Evolutionary conservation across 2,797 vertebrate genomes (phyloP), one percentile per base, ranked within the genome.

Genomic region (Vespertilio murinus): DNA sequence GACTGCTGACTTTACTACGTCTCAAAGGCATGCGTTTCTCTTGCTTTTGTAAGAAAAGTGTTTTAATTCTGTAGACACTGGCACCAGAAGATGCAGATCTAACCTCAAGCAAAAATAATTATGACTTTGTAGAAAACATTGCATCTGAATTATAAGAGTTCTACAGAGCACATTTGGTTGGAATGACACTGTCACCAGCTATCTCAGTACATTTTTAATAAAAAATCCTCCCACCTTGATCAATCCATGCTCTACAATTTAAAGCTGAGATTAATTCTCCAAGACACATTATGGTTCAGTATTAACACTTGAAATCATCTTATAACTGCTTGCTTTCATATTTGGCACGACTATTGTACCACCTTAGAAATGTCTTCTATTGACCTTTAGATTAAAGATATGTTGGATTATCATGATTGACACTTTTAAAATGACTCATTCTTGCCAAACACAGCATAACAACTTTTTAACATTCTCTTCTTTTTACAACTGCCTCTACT

Each of bases 311-410:
- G 90, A 98, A 98, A 98, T 95, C 86, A n/a, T 97, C 96, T 97
- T 96, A 97, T 96, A 97, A 98, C 97, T 94, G 89, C 96, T 97
- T 97, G 94, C 96, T 98, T 98, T 98, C 94, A 85, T 96, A 97
- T 98, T 97, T 97, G 95, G 96, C 81, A 59, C 96, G 97, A 98
- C 96, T 97, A 97, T 97, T 97, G 95, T 97, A 97, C 96, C 52
- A 95, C 92, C 96, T 97, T 91, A 97, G 97, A 98, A 98, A 97
- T 96, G 90, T 92, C 93, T 98, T 98, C 97, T 98, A 97, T 98
- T 98, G 98, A 98, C 98, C 97, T 98, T 98, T 98, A 97, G 97
- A 98, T 98, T 97, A 98, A 97, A 98, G 98, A 97, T 97, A 97
- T 97, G 96, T 98, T 98, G 97, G 97, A 97, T 98, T 98, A 98